Percentiles rank a stretch among this genome's conserved stretches.
phyloP scores from a whole-genome alignment of 2,113 vertebrate species.

The Zosterops borbonicus region DNA sequence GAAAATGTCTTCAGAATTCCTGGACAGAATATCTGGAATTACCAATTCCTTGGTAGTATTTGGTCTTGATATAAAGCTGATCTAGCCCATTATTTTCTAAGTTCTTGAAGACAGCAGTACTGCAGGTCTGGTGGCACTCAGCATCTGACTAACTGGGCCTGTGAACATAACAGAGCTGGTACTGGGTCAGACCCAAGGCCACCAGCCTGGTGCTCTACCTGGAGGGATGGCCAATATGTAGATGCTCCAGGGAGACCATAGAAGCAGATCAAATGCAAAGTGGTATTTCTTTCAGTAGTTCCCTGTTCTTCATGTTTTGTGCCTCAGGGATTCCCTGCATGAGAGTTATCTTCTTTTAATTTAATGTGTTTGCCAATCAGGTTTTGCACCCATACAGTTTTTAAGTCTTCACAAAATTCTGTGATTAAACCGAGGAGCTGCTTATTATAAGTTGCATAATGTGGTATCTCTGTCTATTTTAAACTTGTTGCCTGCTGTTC shows the following conservation, averaged over 20 bases:
- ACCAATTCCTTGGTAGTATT: not conserved
- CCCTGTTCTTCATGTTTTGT: not conserved
- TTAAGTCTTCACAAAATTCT: not conserved
- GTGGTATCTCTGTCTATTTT: not conserved
- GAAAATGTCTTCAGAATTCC: not conserved
- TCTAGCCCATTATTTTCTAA: not conserved
- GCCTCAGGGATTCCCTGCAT: not conserved
- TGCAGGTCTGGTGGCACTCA: not conserved
- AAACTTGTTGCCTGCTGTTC: not conserved
- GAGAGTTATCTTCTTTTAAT: not conserved
- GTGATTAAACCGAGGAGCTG: not conserved
- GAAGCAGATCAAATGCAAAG: not conserved
- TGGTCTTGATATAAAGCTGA: not conserved
- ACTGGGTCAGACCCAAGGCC: not conserved
- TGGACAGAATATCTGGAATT: not conserved
- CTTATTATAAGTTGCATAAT: not conserved
- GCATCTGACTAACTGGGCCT: not conserved
- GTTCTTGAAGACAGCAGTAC: not conserved
- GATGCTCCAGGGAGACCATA: rapidly evolving
- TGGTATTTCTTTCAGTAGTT: not conserved
- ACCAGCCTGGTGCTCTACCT: not conserved
- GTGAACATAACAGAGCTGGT: not conserved
- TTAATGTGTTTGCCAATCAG: not conserved
- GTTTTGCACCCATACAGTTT: not conserved
- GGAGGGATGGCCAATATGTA: rapidly evolving